Evolutionary conservation across 2,888 invertebrate genomes (phyloP).

Genomic region (Polymixis lichenea): DNA sequence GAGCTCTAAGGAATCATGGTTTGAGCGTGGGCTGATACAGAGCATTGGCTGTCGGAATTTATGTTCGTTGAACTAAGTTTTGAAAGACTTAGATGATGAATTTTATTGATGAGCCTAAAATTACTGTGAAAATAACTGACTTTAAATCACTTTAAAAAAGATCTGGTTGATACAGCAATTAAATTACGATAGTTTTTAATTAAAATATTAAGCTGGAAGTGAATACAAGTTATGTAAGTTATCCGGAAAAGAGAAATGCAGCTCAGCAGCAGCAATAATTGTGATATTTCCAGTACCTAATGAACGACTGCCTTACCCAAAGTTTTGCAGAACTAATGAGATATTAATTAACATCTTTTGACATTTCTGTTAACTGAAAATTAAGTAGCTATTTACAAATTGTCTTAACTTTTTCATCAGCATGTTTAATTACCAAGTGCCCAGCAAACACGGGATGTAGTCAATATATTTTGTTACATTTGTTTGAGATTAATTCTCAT

Average conservation of each 20-base stretch:
- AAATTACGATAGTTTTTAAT: neutral
- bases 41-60: neutral
- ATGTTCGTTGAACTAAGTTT: neutral
- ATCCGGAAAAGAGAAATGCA: neutral
- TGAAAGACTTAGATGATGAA: constrained; percentile 10
- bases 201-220: neutral
- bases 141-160: neutral
- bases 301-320: neutral
- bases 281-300: neutral
- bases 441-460: constrained; percentile 1
- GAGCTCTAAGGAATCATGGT: constrained; percentile 20
- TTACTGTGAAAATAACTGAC: neutral
- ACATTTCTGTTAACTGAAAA: neutral
- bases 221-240: neutral
- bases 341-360: neutral
- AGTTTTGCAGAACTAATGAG: neutral
- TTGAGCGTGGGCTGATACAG: neutral
- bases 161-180: no score
- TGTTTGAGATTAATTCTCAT: constrained; percentile 11
- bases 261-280: neutral
- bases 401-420: constrained; percentile 8
- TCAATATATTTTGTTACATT: constrained; percentile 10
- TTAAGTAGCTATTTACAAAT: constrained; percentile 1
- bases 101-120: neutral
- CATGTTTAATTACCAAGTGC: constrained; percentile 11